Base-by-base conservation (phyloP, 2,797 vertebrate genomes). In the Aselliscus stoliczkanus region DNA sequence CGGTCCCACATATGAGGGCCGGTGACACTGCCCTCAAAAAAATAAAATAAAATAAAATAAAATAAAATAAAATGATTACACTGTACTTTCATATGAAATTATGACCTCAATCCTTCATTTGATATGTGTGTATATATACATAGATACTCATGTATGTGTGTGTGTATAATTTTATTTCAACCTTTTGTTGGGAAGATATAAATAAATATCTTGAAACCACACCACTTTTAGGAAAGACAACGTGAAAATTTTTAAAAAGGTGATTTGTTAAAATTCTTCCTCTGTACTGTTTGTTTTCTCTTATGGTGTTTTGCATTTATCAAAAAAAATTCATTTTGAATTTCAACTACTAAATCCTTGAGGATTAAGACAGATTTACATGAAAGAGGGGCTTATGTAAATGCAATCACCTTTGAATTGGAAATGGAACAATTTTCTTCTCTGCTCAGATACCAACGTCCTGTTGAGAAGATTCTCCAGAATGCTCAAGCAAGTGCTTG, bases 361-460 rank as follows among this genome's bases (percentile, higher is more conserved):
- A 84, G 93, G 87, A 90, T 94, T 96, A 93, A 82, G 91, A 39
- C n/a, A 96, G 75, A 60, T 82, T 95, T 91, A 94, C 98, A 95
- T 94, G 86, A 95, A 96, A 97, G 50, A 93, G 67, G 62, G 95
- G 96, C 69, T 98, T 97, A 81, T 20, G 54, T 93, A 97, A 98
- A 96, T 95, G 54, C 1, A 96, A 92, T 37, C 80, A 73, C 93
- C 85, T 97, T 97, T 90, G 84, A 96, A n/a, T 52, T 97, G 58
- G 64, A 98, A 97, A 93, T 92, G 47, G 58, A 93, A 64, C 88
- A 93, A 97, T 96, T 97, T 89, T 87, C 80, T 81, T 93, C 97
- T 92, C 87, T 95, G 60, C 88, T 95, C 89, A 91, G 92, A 96
- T 82, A 84, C 50, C 60, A 93, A 65, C 0, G 0, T 79, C 93